A percentile compares a stretch with the other conserved stretches of the same genome.
Evolutionary conservation across 2,888 invertebrate species (phyloP).

Genomic region (Andrena marginata): DNA sequence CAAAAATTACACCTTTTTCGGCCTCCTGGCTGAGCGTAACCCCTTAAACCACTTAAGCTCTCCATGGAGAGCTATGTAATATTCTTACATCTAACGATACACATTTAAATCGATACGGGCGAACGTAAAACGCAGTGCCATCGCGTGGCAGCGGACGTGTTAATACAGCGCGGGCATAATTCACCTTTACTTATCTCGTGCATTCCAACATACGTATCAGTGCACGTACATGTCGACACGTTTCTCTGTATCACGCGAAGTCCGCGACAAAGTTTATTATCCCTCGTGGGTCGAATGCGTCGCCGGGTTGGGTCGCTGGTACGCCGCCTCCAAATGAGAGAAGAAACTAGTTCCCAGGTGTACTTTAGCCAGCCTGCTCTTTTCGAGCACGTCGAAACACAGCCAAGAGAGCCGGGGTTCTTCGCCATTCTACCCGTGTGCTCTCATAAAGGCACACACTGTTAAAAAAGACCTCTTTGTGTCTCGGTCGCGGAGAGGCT

Average conservation of each 20-base stretch:
- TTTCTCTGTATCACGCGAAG: neutral
- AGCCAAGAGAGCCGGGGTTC: neutral
- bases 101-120: no score
- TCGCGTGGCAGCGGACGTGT: neutral
- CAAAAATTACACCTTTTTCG: no score
- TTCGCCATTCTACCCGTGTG: slow-evolving; percentile 37
- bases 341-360: slow-evolving; percentile 38
- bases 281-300: slow-evolving; percentile 7
- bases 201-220: no score
- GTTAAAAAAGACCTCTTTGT: slow-evolving; percentile 58
- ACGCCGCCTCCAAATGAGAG: slow-evolving; percentile 10
- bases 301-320: neutral
- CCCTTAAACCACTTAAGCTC: no score
- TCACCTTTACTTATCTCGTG: neutral
- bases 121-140: no score
- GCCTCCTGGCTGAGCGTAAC: no score
- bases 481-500: slow-evolving; percentile 22
- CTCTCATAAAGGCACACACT: slow-evolving; percentile 59
- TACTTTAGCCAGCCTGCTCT: slow-evolving; percentile 40
- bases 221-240: neutral
- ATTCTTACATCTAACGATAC: no score
- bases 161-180: slow-evolving; percentile 3
- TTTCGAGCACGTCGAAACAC: slow-evolving; percentile 39
- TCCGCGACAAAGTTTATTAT: slow-evolving; percentile 33
- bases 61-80: no score